These are phyloP conservation scores for Elegia similella DNA, from an alignment of 2,888 invertebrate species.

Conservation along the genomic window DNA sequence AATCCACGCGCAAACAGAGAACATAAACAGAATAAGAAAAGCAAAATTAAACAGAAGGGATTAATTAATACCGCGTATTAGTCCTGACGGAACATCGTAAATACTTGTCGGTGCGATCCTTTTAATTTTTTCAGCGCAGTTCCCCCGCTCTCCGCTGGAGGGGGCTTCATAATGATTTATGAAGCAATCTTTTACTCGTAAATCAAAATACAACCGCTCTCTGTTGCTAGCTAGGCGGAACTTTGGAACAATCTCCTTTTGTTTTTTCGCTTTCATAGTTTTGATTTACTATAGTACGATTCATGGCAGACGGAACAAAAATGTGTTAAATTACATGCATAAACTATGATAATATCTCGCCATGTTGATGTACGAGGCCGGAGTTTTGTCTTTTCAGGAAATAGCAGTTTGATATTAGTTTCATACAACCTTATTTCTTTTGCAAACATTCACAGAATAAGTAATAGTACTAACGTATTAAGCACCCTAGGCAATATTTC, in stretches of 20 bases:
- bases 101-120: slow-evolving; percentile 45
- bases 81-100: slow-evolving; percentile 39
- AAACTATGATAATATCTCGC: slow-evolving; percentile 2
- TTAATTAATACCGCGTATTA: slow-evolving; percentile 54
- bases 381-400: slow-evolving; percentile 11
- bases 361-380: not conserved
- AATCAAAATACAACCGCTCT: slow-evolving; percentile 53
- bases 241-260: slow-evolving; percentile 50
- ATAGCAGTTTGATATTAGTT: not conserved
- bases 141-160: slow-evolving; percentile 46
- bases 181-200: slow-evolving; percentile 70
- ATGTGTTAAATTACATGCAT: not conserved
- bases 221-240: slow-evolving; percentile 35
- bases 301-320: not conserved
- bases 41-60: slow-evolving; percentile 46
- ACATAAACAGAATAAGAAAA: slow-evolving; percentile 24
- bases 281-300: slow-evolving; percentile 3
- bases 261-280: slow-evolving; percentile 26
- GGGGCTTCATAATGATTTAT: slow-evolving; percentile 61
- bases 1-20: slow-evolving; percentile 12
- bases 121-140: slow-evolving; percentile 51
- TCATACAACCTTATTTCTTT: too few relatives aligned
- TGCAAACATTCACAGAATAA: too few relatives aligned
- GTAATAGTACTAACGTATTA: too few relatives aligned
- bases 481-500: too few relatives aligned